These are phyloP conservation scores for Spea hammondii DNA, from an alignment of 2,797 vertebrate genomes.

Conservation along the genomic window DNA sequence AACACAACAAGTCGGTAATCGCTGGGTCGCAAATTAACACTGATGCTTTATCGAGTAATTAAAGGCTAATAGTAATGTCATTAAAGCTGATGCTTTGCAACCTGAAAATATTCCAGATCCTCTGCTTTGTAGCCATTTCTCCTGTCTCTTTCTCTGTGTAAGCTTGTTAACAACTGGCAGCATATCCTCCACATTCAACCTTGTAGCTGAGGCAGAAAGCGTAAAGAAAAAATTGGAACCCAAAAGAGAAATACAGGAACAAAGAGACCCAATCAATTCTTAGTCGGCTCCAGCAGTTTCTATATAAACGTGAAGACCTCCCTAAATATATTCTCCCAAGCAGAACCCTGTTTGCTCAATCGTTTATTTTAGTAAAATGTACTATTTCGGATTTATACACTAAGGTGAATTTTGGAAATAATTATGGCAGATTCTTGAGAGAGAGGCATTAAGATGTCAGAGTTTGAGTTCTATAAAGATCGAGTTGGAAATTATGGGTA, in stretches of 20 bases:
- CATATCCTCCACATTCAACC: neutral
- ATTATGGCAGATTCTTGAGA: neutral
- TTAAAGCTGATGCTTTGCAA: neutral
- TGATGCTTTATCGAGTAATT: neutral
- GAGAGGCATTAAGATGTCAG: too few species aligned
- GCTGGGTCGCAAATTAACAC: neutral
- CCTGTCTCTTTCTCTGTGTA: neutral
- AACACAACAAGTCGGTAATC: too few species aligned
- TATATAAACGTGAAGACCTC: neutral
- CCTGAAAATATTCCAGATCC: neutral
- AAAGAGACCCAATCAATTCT: neutral
- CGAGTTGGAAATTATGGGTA: too few species aligned
- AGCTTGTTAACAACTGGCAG: constrained; percentile 1
- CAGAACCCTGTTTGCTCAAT: neutral
- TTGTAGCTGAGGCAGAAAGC: neutral
- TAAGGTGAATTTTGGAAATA: neutral
- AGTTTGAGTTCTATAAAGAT: too few species aligned
- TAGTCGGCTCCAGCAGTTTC: neutral
- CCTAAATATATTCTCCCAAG: neutral
- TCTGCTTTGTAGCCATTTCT: neutral
- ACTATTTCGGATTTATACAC: neutral
- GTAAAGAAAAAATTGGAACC: neutral
- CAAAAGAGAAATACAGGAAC: neutral
- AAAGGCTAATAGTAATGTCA: neutral
- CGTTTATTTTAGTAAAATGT: neutral